Conservation (phyloP, 1,140 invertebrate genomes). For the Pogonognathellus flavescens region DNA sequence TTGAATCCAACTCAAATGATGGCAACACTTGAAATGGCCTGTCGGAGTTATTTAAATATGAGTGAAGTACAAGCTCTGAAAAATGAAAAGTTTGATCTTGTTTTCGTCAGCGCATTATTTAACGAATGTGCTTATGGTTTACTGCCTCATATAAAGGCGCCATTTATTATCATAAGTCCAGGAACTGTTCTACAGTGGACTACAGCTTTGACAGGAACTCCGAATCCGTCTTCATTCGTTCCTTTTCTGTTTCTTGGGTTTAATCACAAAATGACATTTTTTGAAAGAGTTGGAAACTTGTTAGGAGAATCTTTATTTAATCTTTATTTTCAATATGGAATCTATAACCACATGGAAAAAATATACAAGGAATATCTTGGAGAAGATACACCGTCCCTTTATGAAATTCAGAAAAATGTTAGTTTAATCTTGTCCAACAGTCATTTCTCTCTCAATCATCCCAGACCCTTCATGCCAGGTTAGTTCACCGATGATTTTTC, state of each 20-base stretch:
- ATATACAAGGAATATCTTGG: constrained; percentile 61
- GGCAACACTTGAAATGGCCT: neutral
- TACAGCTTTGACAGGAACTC: neutral
- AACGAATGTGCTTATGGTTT: constrained; percentile 59
- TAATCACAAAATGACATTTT: constrained; percentile 57
- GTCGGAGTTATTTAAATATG: neutral
- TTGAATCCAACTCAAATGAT: constrained; percentile 23
- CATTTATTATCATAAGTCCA: constrained; percentile 38
- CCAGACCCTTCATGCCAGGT: constrained; percentile 71
- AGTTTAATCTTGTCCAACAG: constrained; percentile 74
- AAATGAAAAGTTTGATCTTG: constrained; percentile 53
- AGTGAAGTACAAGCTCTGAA: neutral
- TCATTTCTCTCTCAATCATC: constrained; percentile 72
- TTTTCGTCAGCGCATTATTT: constrained; percentile 27
- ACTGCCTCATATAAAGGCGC: constrained; percentile 52
- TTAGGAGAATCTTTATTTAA: neutral
- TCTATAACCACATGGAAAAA: constrained; percentile 53
- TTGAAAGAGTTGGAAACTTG: constrained; percentile 48
- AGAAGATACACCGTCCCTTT: constrained; percentile 70
- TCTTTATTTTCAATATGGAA: constrained; percentile 65
- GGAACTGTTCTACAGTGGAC: neutral
- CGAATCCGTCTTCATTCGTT: constrained; percentile 55
- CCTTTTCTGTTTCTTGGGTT: constrained; percentile 9
- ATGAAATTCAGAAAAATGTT: constrained; percentile 71
- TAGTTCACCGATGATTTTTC: too few relatives aligned